These are phyloP conservation scores for Drosophila aldrichi DNA, from an alignment of 2,888 invertebrate species.

Conservation along the genomic window DNA sequence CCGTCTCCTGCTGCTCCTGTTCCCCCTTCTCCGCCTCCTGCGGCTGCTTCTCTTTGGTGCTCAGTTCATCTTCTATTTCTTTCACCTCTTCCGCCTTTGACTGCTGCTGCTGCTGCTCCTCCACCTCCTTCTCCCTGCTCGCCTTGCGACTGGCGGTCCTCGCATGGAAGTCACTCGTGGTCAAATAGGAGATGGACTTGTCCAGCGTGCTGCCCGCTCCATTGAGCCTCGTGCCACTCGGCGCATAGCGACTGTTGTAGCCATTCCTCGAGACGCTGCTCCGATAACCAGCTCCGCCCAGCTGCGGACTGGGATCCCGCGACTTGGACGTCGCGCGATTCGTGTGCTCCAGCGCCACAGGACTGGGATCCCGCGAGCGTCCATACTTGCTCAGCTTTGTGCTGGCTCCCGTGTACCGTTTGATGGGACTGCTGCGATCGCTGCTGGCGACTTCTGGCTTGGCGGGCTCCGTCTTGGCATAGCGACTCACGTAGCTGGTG, in stretches of 20 bases:
- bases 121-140: slow-evolving; percentile 83
- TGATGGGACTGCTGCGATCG: slow-evolving; percentile 73
- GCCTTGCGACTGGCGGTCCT: slow-evolving; percentile 81
- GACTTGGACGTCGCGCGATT: slow-evolving; percentile 84
- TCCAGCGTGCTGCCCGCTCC: slow-evolving; percentile 57
- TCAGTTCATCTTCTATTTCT: slow-evolving; percentile 25
- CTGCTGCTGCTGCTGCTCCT: slow-evolving; percentile 19
- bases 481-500: slow-evolving; percentile 82
- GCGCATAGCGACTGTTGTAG: slow-evolving; percentile 59
- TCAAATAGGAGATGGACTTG: slow-evolving; percentile 83
- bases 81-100: slow-evolving; percentile 15
- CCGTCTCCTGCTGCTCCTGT: not conserved
- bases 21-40: not conserved
- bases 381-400: slow-evolving; percentile 79
- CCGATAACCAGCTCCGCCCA: slow-evolving; percentile 84
- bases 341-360: slow-evolving; percentile 82
- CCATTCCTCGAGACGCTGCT: slow-evolving; percentile 61
- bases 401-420: slow-evolving; percentile 73
- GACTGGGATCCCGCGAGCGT: slow-evolving; percentile 84
- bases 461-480: slow-evolving; percentile 55
- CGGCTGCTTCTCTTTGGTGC: not conserved
- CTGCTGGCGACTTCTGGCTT: slow-evolving; percentile 59
- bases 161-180: slow-evolving; percentile 84
- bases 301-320: slow-evolving; percentile 87
- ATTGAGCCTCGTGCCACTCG: slow-evolving; percentile 34